Base-by-base conservation (phyloP, 2,113 vertebrate species). In the Brevimyrus niger region DNA sequence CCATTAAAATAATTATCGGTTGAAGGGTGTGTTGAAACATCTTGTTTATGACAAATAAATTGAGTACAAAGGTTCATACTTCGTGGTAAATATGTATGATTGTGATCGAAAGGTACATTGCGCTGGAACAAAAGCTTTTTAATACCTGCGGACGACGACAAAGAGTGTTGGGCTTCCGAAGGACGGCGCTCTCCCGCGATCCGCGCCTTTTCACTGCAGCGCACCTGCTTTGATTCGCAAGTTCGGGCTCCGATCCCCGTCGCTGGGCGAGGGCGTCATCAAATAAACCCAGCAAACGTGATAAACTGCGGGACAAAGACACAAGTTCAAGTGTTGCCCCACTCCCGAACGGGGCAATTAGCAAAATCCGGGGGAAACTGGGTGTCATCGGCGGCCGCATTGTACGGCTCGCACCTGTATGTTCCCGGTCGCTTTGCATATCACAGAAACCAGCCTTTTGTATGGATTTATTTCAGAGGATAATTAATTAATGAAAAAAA, bases 401-500 rank as follows among this genome's bases (percentile, higher is more conserved):
- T 61, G 27, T 13, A 87, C 38, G 3, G 23, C 19, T 47, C 38
- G 7, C 87, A 61, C 55, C 55, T 87, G 53, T n/a, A 61, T 19
- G 15, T 87, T 5, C 53, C 31, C 2, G 7, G 86, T 17, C 31
- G 31, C n/a, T 38, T 87, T 35, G 27, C 86, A 87, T 55, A 38
- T 87, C 86, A 87, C 86, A 87, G 86, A 87, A 31, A 35, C 15
- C 47, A 19, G 27, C 11, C 51, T 51, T 8, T 35, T 38, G 31
- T 53, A 58, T 8, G 86, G 15, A 48, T 87, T 53, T 38, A 35
- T 87, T 50, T 31, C 13, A 17, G 85, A 55, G 27, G 50, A 38
- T 61, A 87, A 87, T 44, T 87, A 65, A 87, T 87, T 58, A 61
- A 65, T 87, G 86, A 42, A 61, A 44, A 44, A 87, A 47, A 87